Evolutionary conservation across 2,888 invertebrate species (phyloP).

Genomic region (Noctua fimbriata): DNA sequence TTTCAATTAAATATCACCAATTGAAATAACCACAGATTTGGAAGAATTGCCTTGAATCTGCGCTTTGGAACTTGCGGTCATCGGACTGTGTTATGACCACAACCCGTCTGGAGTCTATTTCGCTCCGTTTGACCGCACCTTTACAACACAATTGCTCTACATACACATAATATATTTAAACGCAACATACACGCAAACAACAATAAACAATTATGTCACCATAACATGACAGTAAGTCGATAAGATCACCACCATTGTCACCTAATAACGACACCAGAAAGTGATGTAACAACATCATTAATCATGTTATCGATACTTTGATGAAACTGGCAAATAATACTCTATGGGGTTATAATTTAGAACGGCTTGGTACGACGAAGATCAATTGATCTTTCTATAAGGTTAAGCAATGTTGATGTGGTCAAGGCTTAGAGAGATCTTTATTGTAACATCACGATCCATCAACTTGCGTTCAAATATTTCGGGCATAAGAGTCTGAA

Average conservation of each 20-base stretch:
- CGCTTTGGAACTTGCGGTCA: neutral
- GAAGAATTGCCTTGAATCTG: neutral
- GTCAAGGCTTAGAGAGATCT: constrained; percentile 38
- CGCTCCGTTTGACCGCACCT: neutral
- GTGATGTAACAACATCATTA: constrained; percentile 41
- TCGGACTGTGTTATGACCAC: neutral
- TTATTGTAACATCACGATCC: constrained; percentile 37
- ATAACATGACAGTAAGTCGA: constrained; percentile 16
- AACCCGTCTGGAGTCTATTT: neutral
- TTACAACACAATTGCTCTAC: neutral
- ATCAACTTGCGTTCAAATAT: neutral
- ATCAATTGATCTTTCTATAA: constrained; percentile 32
- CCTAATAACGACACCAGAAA: constrained; percentile 2
- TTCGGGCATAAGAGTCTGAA: neutral
- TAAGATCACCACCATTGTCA: constrained; percentile 35
- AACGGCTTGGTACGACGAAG: constrained; percentile 30
- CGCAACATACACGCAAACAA: neutral
- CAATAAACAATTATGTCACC: constrained; percentile 3
- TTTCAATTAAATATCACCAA: neutral
- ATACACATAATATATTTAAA: neutral
- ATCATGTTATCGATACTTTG: constrained; percentile 52
- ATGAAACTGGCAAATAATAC: constrained; percentile 49
- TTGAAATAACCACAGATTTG: neutral
- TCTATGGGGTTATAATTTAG: constrained; percentile 47
- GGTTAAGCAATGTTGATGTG: constrained; percentile 35